Base-by-base conservation (phyloP, 2,888 invertebrate species). In the Acrobasis suavella region DNA sequence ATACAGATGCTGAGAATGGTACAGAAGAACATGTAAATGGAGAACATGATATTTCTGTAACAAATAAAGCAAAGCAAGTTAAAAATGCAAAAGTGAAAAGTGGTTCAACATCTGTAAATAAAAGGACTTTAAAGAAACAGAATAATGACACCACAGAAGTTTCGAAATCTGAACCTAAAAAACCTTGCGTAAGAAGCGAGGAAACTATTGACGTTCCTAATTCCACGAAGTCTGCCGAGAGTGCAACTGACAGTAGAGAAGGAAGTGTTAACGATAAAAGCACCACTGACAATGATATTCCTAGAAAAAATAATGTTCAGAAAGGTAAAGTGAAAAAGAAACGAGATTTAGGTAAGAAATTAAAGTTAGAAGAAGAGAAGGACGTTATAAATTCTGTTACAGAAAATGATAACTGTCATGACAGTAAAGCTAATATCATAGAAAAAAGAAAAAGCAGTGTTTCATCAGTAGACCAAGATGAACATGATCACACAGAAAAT, bases 361-460 rank as follows among this genome's bases (percentile, higher is more conserved):
- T 80, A 37, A 84, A 85, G 68, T 68, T 80, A 64, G 83, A 82
- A 68, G 78, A 80, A 65, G 78, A 72, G 67, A 84, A 85, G 74
- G 83, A 83, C 67, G 68, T 81, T 69, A 73, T 80, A 64, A 87
- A 83, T 68, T 81, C 83, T 58, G 69, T 82, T 50, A 72, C 82
- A 58, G 87, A 86, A 72, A 81, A 80, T 71, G 88, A 89, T 65
- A 86, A 80, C 69, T 76, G 82, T 74, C 85, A 84, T 64, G 86
- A 87, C 75, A 86, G 77, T 81, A 91, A 91, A 86, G 79, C 85
- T 74, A 83, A 82, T 83, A 87, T 90, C 75, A 85, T 87, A 71
- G 86, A 89, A 68, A 90, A 89, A 64, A 80, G 90, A 67, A 89
- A 91, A 76, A 91, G 89, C 65, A 90, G 91, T 79, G 84, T 92